phyloP scores from a whole-genome alignment of 1,140 invertebrate genomes.

The Cataglyphis hispanica region DNA sequence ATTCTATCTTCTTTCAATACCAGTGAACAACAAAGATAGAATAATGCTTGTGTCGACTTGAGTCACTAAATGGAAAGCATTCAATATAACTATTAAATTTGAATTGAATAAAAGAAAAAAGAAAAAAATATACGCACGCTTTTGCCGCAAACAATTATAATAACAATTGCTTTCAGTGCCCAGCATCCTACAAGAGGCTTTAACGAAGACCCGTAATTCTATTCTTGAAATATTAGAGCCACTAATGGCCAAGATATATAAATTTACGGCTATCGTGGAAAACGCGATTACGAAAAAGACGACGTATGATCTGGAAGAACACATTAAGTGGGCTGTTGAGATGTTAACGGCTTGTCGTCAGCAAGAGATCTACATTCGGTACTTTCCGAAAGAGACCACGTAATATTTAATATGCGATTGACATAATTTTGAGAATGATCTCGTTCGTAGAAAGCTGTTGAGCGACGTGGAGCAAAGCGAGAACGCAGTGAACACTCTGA shows the following conservation, averaged over 20 bases:
- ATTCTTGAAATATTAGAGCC: conserved; percentile 87
- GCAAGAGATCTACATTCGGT: conserved; percentile 88
- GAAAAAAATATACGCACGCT: neutral
- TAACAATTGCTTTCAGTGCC: conserved; percentile 86
- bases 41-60: too few relatives aligned
- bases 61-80: too few relatives aligned
- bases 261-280: conserved; percentile 88
- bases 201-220: conserved; percentile 85
- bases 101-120: too few relatives aligned
- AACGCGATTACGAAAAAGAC: conserved; percentile 57
- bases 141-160: neutral
- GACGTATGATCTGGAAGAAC: conserved; percentile 72
- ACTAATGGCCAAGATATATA: conserved; percentile 89
- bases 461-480: conserved; percentile 87
- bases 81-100: neutral
- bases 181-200: conserved; percentile 87
- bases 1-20: too few relatives aligned
- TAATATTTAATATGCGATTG: conserved; percentile 1
- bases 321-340: conserved; percentile 86
- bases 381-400: neutral
- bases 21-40: too few relatives aligned
- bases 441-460: conserved; percentile 86
- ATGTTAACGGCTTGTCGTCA: conserved; percentile 88
- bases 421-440: conserved; percentile 1
- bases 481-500: conserved; percentile 82